Evolutionary conservation across 1,140 invertebrate genomes (phyloP).

Genomic region (Caenorhabditis brenneri): DNA sequence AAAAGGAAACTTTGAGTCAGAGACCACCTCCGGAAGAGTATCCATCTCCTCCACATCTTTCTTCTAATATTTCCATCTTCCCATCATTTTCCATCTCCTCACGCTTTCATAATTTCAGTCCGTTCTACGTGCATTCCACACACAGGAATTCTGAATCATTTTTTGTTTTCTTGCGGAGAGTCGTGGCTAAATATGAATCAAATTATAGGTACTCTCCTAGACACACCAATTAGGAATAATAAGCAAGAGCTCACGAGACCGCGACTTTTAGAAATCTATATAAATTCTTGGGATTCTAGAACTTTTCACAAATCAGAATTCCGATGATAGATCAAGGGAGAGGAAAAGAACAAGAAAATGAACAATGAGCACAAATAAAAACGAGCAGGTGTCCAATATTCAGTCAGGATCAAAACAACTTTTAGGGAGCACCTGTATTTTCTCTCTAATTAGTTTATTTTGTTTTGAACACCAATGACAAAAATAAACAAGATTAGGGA

Average conservation of each 20-base stretch:
- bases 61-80: neutral
- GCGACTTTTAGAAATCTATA: neutral
- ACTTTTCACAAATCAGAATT: neutral
- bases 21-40: neutral
- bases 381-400: too few species aligned
- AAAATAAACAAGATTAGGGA: neutral
- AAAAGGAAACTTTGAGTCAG: neutral
- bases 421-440: neutral
- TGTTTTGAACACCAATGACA: neutral
- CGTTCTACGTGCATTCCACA: constrained; percentile 30
- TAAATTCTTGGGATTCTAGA: neutral
- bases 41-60: neutral
- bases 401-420: too few species aligned
- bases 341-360: neutral
- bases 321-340: neutral
- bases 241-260: neutral
- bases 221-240: constrained; percentile 23
- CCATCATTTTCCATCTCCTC: constrained; percentile 36
- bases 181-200: neutral
- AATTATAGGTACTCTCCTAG: constrained; percentile 7
- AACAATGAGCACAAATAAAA: too few species aligned
- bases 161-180: neutral
- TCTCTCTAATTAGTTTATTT: neutral
- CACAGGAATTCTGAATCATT: neutral
- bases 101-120: constrained; percentile 41